Evolutionary conservation across 2,797 vertebrate species (phyloP).

Genomic region (Mionectes olivaceus): DNA sequence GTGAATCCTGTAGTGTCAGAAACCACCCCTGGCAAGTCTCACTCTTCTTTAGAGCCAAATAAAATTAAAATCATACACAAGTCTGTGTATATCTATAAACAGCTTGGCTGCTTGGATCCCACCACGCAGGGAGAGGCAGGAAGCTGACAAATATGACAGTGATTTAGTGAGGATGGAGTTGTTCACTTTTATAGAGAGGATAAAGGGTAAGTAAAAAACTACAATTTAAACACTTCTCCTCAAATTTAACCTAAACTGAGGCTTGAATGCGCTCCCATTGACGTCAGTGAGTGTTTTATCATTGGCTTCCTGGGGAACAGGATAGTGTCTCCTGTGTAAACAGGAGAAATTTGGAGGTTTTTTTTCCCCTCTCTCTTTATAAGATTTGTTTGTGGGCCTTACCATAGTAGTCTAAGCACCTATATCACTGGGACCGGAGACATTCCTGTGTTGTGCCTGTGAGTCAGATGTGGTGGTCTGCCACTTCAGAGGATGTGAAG

Average conservation of each 20-base stretch:
- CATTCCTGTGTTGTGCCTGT: not conserved
- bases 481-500: constrained; percentile 1
- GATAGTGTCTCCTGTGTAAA: not conserved
- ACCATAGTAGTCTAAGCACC: not conserved
- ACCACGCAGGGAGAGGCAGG: constrained; percentile 38
- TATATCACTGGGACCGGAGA: not conserved
- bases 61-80: constrained; percentile 64
- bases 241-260: constrained; percentile 26
- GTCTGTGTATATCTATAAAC: constrained; percentile 52
- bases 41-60: constrained; percentile 1
- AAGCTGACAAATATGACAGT: constrained; percentile 50
- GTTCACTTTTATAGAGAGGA: constrained; percentile 10
- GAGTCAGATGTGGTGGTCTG: constrained; percentile 10
- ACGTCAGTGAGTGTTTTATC: constrained; percentile 41
- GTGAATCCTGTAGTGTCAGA: constrained; percentile 5
- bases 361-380: not conserved
- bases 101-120: constrained; percentile 37
- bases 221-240: not conserved
- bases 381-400: not conserved
- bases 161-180: constrained; percentile 64
- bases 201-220: constrained; percentile 45
- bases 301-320: constrained; percentile 9
- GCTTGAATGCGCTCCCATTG: constrained; percentile 45
- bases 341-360: not conserved
- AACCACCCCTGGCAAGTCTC: constrained; percentile 34